Percentiles rank a stretch among this genome's conserved stretches.
These are phyloP conservation scores for Calvadosia cruxmelitensis DNA, from an alignment of 30 jellyfish, hydroid and myxozoan species.

Conservation along the genomic window DNA sequence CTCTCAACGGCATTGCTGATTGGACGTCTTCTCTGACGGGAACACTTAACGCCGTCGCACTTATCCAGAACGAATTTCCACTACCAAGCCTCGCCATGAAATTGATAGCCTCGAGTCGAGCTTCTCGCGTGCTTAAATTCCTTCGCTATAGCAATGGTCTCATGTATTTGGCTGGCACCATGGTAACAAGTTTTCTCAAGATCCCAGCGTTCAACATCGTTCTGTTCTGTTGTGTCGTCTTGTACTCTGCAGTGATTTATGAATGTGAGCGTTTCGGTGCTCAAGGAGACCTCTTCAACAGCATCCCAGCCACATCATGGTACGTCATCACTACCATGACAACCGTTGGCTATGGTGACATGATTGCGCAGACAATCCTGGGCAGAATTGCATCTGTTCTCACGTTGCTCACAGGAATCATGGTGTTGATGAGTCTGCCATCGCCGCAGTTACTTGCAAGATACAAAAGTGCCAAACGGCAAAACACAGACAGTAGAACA, in stretches of 20 bases:
- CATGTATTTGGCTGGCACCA: constrained; percentile 36
- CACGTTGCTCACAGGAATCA: constrained; percentile 44
- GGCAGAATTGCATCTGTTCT: constrained; percentile 54
- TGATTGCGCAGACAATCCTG: constrained; percentile 40
- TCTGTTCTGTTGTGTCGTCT: constrained; percentile 19
- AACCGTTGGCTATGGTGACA: constrained; percentile 89
- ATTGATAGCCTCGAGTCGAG: background rate
- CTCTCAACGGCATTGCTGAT: background rate
- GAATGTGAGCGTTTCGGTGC: constrained; percentile 15
- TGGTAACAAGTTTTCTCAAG: constrained; percentile 25
- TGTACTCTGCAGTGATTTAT: constrained; percentile 51
- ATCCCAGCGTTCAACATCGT: constrained; percentile 24
- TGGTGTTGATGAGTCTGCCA: constrained; percentile 61
- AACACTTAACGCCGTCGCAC: background rate
- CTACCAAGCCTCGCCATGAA: background rate
- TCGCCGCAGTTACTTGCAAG: constrained; percentile 35
- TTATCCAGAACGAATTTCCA: background rate
- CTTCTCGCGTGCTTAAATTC: constrained; percentile 48
- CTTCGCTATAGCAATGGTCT: constrained; percentile 54
- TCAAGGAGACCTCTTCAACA: constrained; percentile 8
- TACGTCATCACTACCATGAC: constrained; percentile 68
- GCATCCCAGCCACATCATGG: constrained; percentile 85
- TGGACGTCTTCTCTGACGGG: background rate
- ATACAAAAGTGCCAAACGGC: background rate
- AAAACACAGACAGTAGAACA: no score